phyloP scores from a whole-genome alignment of 2,888 invertebrate genomes.

The Cenopis cana region DNA sequence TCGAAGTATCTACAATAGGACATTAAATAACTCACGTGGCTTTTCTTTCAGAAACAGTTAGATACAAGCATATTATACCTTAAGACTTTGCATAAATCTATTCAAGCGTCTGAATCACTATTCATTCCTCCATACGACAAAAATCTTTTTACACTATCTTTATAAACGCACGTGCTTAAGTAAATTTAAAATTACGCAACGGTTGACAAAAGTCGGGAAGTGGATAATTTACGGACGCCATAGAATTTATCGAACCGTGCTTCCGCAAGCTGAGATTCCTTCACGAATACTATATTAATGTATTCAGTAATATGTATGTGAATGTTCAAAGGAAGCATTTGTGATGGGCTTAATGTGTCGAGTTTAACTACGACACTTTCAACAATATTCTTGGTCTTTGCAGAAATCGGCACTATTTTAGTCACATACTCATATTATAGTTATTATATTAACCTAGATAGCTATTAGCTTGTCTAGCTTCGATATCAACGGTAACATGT shows the following conservation, averaged over 20 bases:
- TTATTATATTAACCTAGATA: too few species aligned
- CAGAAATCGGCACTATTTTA: not conserved
- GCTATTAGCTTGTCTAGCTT: too few species aligned
- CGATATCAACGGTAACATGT: too few species aligned
- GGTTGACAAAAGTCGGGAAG: conserved; percentile 31
- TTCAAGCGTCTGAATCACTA: not conserved
- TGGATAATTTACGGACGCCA: conserved; percentile 32
- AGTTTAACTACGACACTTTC: not conserved
- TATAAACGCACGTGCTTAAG: conserved; percentile 8
- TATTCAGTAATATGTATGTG: not conserved
- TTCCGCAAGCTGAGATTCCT: conserved; percentile 31
- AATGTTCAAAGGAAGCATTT: conserved; percentile 14
- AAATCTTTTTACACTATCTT: not conserved
- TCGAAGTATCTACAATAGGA: too few species aligned
- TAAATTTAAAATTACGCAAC: not conserved
- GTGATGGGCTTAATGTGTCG: conserved; percentile 9
- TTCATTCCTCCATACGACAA: not conserved
- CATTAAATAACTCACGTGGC: not conserved
- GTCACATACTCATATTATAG: not conserved
- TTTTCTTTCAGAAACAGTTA: conserved; percentile 4
- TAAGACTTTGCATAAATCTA: conserved; percentile 5
- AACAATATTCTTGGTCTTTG: not conserved
- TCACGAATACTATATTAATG: conserved; percentile 14
- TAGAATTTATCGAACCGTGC: conserved; percentile 27
- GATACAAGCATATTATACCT: not conserved